phyloP scores from a whole-genome alignment of 2,113 vertebrate genomes.

The Sinocyclocheilus maitianheensis region DNA sequence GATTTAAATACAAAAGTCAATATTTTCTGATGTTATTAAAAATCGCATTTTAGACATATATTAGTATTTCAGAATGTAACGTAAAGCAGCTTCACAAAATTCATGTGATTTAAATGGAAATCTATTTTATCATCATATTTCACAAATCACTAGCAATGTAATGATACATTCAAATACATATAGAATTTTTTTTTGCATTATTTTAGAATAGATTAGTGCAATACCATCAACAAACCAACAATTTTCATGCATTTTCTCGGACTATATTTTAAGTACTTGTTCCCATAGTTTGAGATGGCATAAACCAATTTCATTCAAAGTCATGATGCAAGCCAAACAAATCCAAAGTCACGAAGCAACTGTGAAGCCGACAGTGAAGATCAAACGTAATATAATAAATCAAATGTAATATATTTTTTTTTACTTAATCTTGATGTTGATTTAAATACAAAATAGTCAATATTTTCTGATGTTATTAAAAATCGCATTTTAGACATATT shows the following conservation, averaged over 20 bases:
- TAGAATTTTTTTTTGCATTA: background rate
- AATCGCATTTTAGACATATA: background rate
- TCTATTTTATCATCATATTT: background rate
- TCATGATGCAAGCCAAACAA: slow-evolving; percentile 10
- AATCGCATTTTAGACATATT: background rate
- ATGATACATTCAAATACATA: too few relatives aligned
- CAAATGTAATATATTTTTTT: too few relatives aligned
- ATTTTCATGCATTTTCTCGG: background rate
- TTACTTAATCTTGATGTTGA: background rate
- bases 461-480: background rate
- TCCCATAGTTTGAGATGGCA: background rate
- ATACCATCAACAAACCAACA: background rate
- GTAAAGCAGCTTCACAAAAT: background rate
- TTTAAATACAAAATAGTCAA: background rate
- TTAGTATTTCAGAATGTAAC: background rate
- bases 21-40: background rate
- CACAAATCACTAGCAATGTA: background rate
- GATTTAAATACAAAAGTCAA: background rate
- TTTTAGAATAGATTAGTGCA: background rate
- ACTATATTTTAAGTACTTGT: background rate
- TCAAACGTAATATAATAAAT: slow-evolving; percentile 72
- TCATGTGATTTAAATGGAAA: background rate
- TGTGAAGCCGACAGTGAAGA: slow-evolving; percentile 48
- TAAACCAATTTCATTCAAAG: background rate
- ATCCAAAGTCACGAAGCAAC: background rate